phyloP scores from a whole-genome alignment of 2,888 invertebrate genomes.

The Molanna angustata region DNA sequence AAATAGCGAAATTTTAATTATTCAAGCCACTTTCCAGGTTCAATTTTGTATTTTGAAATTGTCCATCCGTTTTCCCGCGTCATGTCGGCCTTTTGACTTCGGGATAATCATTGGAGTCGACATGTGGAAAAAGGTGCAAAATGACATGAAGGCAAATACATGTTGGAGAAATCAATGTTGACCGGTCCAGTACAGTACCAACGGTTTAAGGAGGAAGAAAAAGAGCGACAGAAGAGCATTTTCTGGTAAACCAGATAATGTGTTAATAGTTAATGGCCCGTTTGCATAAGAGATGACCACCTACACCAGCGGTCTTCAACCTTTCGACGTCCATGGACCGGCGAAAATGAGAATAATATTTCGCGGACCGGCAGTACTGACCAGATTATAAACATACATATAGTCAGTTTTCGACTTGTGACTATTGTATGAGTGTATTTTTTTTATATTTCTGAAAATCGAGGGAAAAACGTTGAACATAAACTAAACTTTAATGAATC shows the following conservation, averaged over 20 bases:
- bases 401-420: too few relatives aligned
- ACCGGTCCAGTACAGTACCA: too few relatives aligned
- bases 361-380: background rate
- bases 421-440: too few relatives aligned
- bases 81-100: background rate
- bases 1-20: too few relatives aligned
- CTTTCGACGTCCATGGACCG: background rate
- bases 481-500: too few relatives aligned
- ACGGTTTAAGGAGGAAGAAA: too few relatives aligned
- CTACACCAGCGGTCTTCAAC: too few relatives aligned
- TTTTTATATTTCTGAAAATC: too few relatives aligned
- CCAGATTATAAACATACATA: too few relatives aligned
- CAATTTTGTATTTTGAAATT: too few relatives aligned
- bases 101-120: conserved; percentile 6
- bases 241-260: conserved; percentile 20
- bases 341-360: background rate
- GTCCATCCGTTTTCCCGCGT: conserved; percentile 1
- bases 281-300: conserved; percentile 18
- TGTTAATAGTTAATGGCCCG: conserved; percentile 22
- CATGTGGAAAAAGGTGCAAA: conserved; percentile 7
- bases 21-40: too few relatives aligned
- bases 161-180: background rate
- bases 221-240: conserved; percentile 24
- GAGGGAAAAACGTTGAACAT: too few relatives aligned
- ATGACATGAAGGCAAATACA: conserved; percentile 5